A percentile compares a stretch with the other conserved stretches of the same genome.
Evolutionary conservation across 2,888 invertebrate species (phyloP).

Genomic region (Amiota communis): DNA sequence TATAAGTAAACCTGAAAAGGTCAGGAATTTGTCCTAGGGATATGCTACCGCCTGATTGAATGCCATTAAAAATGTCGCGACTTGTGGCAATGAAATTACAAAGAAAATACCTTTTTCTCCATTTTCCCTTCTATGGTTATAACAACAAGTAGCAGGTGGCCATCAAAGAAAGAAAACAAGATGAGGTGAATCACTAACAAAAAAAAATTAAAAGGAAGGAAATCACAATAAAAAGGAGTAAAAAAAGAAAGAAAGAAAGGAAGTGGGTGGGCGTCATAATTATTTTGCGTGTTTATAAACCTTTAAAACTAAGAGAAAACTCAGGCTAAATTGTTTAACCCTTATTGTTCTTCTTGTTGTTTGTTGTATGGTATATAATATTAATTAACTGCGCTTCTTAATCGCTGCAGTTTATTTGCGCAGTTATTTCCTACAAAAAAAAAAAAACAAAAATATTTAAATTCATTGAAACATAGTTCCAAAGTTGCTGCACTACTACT

Average conservation of each 20-base stretch:
- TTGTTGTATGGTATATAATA: neutral
- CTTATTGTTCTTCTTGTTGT: neutral
- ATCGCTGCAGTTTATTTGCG: slow-evolving; percentile 16
- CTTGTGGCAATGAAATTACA: too few relatives aligned
- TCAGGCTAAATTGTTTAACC: neutral
- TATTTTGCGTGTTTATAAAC: slow-evolving; percentile 28
- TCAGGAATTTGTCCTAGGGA: too few relatives aligned
- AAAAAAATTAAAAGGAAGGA: too few relatives aligned
- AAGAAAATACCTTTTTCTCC: too few relatives aligned
- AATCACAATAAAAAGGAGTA: too few relatives aligned
- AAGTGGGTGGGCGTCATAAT: slow-evolving; percentile 20
- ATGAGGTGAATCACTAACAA: too few relatives aligned
- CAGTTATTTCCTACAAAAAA: neutral
- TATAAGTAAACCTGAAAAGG: too few relatives aligned
- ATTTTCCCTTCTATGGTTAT: too few relatives aligned
- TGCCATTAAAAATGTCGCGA: slow-evolving; percentile 5
- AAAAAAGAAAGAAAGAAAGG: neutral
- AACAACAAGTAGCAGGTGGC: too few relatives aligned
- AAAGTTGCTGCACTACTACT: neutral
- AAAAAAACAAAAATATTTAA: neutral
- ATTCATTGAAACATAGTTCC: neutral
- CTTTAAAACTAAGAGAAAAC: neutral
- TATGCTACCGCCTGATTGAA: neutral
- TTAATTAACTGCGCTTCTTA: slow-evolving; percentile 7
- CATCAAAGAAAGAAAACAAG: too few relatives aligned